These are phyloP conservation scores for Falcunculus frontatus DNA, from an alignment of 2,113 vertebrate genomes.

Conservation along the genomic window DNA sequence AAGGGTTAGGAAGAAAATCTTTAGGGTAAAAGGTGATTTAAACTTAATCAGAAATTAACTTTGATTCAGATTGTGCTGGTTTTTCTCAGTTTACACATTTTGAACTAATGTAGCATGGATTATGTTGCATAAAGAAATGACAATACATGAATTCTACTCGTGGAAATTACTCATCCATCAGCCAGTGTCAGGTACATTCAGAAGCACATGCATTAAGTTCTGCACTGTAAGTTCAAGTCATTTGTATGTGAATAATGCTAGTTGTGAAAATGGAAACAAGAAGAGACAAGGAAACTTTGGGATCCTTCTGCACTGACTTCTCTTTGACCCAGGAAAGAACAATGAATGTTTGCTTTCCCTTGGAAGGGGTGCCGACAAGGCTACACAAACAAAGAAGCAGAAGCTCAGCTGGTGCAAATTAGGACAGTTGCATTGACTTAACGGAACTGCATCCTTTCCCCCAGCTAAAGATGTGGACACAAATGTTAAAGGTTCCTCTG, in stretches of 20 bases:
- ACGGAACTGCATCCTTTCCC: slow-evolving; percentile 7
- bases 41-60: not conserved
- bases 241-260: not conserved
- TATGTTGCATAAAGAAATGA: slow-evolving; percentile 20
- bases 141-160: not conserved
- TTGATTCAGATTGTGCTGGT: not conserved
- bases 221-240: not conserved
- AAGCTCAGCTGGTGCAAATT: slow-evolving; percentile 61
- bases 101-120: slow-evolving; percentile 28
- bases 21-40: not conserved
- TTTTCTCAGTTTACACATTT: slow-evolving; percentile 16
- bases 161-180: slow-evolving; percentile 29
- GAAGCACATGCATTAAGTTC: not conserved
- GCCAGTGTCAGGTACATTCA: not conserved
- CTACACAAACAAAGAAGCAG: slow-evolving; percentile 55
- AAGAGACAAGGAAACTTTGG: slow-evolving; percentile 8
- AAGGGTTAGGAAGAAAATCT: not conserved
- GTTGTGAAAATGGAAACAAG: not conserved
- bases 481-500: slow-evolving; percentile 15
- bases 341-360: slow-evolving; percentile 63
- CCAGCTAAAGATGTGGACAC: slow-evolving; percentile 2
- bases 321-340: slow-evolving; percentile 54
- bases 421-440: slow-evolving; percentile 17
- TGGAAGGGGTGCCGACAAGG: slow-evolving; percentile 49
- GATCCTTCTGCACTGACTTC: slow-evolving; percentile 46